phyloP scores from a whole-genome alignment of 2,113 vertebrate genomes.

The Tauraco erythrolophus region DNA sequence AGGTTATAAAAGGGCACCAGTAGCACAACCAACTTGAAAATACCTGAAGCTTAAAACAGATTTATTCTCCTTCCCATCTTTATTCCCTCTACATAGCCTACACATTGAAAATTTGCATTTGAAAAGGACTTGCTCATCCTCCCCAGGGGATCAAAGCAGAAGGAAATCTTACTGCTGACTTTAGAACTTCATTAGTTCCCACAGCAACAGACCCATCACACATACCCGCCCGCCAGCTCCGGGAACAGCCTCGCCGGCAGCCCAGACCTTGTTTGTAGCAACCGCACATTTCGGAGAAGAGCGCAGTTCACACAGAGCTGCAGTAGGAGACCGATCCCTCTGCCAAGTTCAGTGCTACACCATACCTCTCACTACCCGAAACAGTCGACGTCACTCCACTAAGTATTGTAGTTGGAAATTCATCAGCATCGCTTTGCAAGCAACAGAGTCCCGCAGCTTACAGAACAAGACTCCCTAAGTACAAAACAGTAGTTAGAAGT shows the following conservation, averaged over 20 bases:
- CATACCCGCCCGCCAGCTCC: background rate
- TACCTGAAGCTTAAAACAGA: background rate
- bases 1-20: background rate
- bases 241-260: background rate
- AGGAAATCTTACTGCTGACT: constrained; percentile 25
- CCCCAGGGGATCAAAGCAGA: constrained; percentile 10
- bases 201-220: constrained; percentile 21
- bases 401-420: rapidly evolving
- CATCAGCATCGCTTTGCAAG: background rate
- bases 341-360: background rate
- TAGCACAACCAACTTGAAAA: constrained; percentile 20
- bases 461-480: background rate
- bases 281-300: background rate
- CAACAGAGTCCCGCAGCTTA: background rate
- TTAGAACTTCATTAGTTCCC: constrained; percentile 10
- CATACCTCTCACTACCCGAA: background rate
- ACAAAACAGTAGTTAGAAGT: background rate
- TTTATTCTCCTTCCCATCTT: constrained; percentile 17
- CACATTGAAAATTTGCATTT: constrained; percentile 16
- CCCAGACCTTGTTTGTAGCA: background rate
- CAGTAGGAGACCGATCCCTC: rapidly evolving
- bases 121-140: constrained; percentile 32
- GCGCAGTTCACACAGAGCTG: rapidly evolving
- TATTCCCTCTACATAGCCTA: background rate
- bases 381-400: background rate